phyloP scores from a whole-genome alignment of 35 echinoderm and acorn worm genomes.

The Lytechinus variegatus region DNA sequence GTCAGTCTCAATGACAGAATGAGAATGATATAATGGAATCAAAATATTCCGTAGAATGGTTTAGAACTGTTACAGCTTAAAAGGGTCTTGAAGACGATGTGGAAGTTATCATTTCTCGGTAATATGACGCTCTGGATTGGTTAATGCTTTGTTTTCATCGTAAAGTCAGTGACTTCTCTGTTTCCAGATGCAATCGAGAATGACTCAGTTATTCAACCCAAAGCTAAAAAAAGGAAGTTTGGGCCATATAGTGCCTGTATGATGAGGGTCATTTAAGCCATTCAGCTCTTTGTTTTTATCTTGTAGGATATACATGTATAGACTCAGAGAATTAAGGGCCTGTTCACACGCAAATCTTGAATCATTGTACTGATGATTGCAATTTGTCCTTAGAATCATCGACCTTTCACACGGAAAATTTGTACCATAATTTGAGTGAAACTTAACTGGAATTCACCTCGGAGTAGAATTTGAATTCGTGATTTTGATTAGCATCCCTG shows the following conservation, averaged over 20 bases:
- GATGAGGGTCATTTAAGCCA: too few relatives aligned
- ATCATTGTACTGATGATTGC: too few relatives aligned
- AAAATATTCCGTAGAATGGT: not conserved
- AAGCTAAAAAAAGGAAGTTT: not conserved
- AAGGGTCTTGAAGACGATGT: not conserved
- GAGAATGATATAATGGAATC: not conserved
- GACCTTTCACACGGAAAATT: too few relatives aligned
- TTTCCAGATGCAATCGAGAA: not conserved
- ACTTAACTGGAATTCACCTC: too few relatives aligned
- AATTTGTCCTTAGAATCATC: too few relatives aligned
- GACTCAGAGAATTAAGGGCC: too few relatives aligned
- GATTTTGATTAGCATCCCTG: too few relatives aligned
- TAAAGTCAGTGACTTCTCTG: not conserved
- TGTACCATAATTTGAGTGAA: too few relatives aligned
- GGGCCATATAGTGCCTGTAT: not conserved
- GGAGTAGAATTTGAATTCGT: too few relatives aligned
- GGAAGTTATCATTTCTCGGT: not conserved
- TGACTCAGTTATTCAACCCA: not conserved
- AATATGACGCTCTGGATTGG: not conserved
- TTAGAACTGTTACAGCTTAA: not conserved
- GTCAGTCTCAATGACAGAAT: not conserved
- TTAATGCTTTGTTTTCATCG: not conserved
- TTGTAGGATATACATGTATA: too few relatives aligned
- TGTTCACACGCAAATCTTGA: too few relatives aligned
- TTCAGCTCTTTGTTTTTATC: too few relatives aligned